A percentile compares a stretch with the other conserved stretches of the same genome.
These are phyloP conservation scores for Trichacis sp. DNA, from an alignment of 2,888 invertebrate genomes.

Conservation along the genomic window DNA sequence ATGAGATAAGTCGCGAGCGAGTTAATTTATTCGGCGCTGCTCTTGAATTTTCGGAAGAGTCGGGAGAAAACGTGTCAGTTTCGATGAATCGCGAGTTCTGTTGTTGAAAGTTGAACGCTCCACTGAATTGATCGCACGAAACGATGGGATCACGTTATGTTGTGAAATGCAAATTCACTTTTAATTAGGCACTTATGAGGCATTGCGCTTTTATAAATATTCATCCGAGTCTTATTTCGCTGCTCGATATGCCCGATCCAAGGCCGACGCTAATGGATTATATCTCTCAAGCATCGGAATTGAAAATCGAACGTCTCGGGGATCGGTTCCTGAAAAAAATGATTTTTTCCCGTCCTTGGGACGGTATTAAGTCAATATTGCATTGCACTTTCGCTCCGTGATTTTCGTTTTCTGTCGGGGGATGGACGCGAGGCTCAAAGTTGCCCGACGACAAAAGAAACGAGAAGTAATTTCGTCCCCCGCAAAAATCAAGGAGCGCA, in stretches of 20 bases:
- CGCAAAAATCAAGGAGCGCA: not conserved
- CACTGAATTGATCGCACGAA: not conserved
- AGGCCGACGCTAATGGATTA: conserved; percentile 32
- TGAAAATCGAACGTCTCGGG: conserved; percentile 15
- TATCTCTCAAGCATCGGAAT: conserved; percentile 23
- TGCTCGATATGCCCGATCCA: conserved; percentile 24
- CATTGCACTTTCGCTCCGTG: not conserved
- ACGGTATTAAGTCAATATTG: conserved; percentile 22
- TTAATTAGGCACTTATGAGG: conserved; percentile 34
- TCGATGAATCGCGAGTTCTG: no score
- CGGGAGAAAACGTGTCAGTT: no score
- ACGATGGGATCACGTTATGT: conserved; percentile 13
- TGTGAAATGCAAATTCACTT: conserved; percentile 27
- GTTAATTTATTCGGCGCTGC: not conserved
- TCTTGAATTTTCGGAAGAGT: no score
- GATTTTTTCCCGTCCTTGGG: conserved; percentile 17
- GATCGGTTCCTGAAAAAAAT: conserved; percentile 4
- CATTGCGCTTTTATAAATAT: conserved; percentile 36
- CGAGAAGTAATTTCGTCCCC: conserved; percentile 15
- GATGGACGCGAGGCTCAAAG: conserved; percentile 36
- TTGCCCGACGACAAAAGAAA: conserved; percentile 61
- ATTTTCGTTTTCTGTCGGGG: not conserved
- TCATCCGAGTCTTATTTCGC: conserved; percentile 34
- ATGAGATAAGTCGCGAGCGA: not conserved
- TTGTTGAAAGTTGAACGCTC: not conserved